phyloP scores from a whole-genome alignment of 2,113 vertebrate species.

The pig (Sus scrofa) region T2T-Sscrofa CM000812.6:31284001-31284500 shows the following conservation, averaged over 20 bases:
- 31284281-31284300: too few species aligned
- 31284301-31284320: not conserved
- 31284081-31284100: not conserved
- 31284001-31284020: not conserved
- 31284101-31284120: too few species aligned
- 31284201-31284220: too few species aligned
- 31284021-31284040: not conserved
- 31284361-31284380: not conserved
- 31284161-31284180: too few species aligned
- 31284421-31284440: not conserved
- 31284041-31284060: not conserved
- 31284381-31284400: too few species aligned
- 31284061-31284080: not conserved
- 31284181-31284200: too few species aligned
- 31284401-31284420: not conserved
- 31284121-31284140: too few species aligned
- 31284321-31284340: not conserved
- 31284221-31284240: too few species aligned
- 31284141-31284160: too few species aligned
- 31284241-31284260: too few species aligned
- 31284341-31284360: constrained; percentile 19
- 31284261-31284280: too few species aligned
- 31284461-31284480: not conserved
- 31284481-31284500: not conserved
- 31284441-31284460: not conserved